phyloP scores from a whole-genome alignment of 2,797 vertebrate genomes.

The Otus scops region DNA sequence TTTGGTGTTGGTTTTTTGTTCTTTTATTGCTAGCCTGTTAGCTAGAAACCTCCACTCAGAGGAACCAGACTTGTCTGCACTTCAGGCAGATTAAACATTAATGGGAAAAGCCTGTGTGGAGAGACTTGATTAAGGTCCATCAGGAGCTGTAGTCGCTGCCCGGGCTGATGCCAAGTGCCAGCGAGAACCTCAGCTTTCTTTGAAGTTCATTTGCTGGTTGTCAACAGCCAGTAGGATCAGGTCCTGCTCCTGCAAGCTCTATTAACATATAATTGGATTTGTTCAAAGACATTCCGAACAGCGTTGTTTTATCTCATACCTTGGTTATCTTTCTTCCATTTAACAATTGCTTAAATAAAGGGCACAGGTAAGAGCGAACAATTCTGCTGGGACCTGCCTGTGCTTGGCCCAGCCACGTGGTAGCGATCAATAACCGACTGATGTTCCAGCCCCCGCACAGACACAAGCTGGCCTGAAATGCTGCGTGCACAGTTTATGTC shows the following conservation, averaged over 20 bases:
- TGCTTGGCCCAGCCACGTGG: not conserved
- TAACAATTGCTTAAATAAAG: not conserved
- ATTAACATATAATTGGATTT: not conserved
- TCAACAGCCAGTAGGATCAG: not conserved
- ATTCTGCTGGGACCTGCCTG: not conserved
- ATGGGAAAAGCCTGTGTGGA: not conserved
- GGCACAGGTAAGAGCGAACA: not conserved
- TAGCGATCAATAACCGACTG: not conserved
- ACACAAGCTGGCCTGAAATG: not conserved
- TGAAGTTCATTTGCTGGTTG: not conserved
- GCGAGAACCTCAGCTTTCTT: not conserved
- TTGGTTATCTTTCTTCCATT: not conserved
- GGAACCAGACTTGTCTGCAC: not conserved
- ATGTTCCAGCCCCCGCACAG: not conserved
- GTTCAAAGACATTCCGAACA: not conserved
- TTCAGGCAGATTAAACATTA: not conserved
- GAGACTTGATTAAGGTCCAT: not conserved
- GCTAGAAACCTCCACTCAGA: not conserved
- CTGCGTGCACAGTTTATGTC: fast-evolving
- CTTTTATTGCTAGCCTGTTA: not conserved
- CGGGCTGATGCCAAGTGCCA: not conserved
- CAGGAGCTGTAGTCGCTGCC: not conserved
- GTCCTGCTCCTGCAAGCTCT: not conserved
- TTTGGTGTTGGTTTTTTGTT: not conserved
- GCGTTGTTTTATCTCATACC: not conserved